Evolutionary conservation across 2,888 invertebrate genomes (phyloP).

Genomic region (Nephrocerus scutellatus): DNA sequence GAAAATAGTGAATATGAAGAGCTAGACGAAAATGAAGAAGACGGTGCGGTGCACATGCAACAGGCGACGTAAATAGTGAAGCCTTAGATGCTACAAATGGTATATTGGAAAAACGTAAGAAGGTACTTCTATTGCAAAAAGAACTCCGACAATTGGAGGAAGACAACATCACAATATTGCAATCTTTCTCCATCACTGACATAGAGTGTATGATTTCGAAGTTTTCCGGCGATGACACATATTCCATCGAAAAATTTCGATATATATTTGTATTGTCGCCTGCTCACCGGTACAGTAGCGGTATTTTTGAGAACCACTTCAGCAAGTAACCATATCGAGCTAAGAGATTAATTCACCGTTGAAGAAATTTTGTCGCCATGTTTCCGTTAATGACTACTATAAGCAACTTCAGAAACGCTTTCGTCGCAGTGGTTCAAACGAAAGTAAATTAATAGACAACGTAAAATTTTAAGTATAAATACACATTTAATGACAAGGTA

Average conservation of each 20-base stretch:
- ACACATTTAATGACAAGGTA: no score
- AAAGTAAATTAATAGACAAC: no score
- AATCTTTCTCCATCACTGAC: slow-evolving; percentile 1
- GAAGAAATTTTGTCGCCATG: background rate
- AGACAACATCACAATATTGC: background rate
- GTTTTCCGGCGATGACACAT: slow-evolving; percentile 4
- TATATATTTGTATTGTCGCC: slow-evolving; percentile 1
- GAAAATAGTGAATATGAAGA: no score
- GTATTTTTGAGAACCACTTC: slow-evolving; percentile 1
- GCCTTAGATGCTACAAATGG: no score
- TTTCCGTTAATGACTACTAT: slow-evolving; percentile 1
- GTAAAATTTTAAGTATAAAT: no score
- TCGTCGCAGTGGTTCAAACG: background rate
- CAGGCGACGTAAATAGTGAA: no score
- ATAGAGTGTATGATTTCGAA: slow-evolving; percentile 1
- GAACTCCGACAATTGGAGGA: no score
- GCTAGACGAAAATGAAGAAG: no score
- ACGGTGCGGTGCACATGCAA: no score
- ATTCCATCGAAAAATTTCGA: slow-evolving; percentile 1
- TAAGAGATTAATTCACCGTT: background rate
- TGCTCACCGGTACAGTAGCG: slow-evolving; percentile 5
- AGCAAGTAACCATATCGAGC: slow-evolving; percentile 1
- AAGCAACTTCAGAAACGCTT: slow-evolving; percentile 1
- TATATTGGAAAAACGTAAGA: no score
- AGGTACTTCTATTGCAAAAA: no score